These are phyloP conservation scores for Nyctibius bracteatus DNA, from an alignment of 2,113 vertebrate genomes.

Conservation along the genomic window DNA sequence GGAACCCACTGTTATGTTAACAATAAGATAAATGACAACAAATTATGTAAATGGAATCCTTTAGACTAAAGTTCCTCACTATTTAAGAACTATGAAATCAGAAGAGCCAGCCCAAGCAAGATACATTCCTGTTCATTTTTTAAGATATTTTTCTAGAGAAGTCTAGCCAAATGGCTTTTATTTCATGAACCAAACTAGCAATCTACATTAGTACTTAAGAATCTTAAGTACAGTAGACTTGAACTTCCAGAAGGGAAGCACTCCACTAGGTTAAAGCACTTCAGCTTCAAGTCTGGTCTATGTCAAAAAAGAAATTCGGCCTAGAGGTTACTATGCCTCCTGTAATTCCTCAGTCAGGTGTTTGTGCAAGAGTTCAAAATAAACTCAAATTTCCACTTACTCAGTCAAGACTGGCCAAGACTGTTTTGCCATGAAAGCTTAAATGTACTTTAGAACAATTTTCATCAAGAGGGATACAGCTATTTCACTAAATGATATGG, in stretches of 20 bases:
- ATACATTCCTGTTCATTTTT: background rate
- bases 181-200: background rate
- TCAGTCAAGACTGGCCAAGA: background rate
- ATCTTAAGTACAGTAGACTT: background rate
- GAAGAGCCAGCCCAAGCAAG: background rate
- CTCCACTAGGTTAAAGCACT: background rate
- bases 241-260: background rate
- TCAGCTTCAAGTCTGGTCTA: background rate
- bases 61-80: background rate
- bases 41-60: background rate
- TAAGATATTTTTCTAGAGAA: background rate
- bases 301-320: background rate
- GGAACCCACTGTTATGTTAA: background rate
- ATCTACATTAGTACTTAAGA: background rate
- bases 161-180: background rate
- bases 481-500: background rate
- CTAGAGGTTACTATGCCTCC: background rate
- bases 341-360: background rate
- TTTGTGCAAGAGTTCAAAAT: background rate
- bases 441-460: background rate
- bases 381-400: background rate
- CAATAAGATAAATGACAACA: background rate
- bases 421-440: background rate
- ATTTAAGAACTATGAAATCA: background rate
- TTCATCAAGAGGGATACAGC: background rate